phyloP scores from a whole-genome alignment of 1,140 invertebrate species.

The Anastrepha ludens region DNA sequence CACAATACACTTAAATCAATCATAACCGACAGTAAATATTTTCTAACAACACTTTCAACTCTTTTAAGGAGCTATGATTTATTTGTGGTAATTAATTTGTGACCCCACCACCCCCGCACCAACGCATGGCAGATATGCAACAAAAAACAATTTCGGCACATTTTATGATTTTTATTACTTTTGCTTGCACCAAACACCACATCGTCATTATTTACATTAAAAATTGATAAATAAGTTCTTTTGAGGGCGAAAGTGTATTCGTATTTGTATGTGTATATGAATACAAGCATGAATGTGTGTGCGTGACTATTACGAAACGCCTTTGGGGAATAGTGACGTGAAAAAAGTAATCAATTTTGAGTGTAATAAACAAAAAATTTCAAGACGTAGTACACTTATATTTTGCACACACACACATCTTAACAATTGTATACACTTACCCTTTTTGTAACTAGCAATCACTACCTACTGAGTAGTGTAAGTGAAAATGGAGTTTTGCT shows the following conservation, averaged over 20 bases:
- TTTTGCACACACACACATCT: background rate
- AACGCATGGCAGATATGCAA: background rate
- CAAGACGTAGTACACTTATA: background rate
- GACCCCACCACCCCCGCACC: background rate
- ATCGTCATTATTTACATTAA: constrained; percentile 46
- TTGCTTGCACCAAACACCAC: background rate
- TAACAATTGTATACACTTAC: background rate
- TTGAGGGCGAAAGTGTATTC: background rate
- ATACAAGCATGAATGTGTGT: background rate
- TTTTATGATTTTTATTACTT: constrained; percentile 13
- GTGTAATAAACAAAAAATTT: constrained; percentile 5
- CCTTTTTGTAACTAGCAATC: background rate
- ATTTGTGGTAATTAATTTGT: background rate
- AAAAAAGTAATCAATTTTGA: constrained; percentile 41
- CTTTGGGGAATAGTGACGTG: background rate
- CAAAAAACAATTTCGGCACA: background rate
- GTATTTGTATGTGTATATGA: background rate
- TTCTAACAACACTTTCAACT: background rate
- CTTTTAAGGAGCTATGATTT: background rate
- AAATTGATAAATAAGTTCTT: constrained; percentile 10
- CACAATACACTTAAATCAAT: no score
- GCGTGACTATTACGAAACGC: background rate
- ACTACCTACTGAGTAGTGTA: background rate
- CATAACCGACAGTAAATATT: background rate
- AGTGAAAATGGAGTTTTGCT: no score